phyloP scores from a whole-genome alignment of 2,113 vertebrate species.

The Tiliqua scincoides region DNA sequence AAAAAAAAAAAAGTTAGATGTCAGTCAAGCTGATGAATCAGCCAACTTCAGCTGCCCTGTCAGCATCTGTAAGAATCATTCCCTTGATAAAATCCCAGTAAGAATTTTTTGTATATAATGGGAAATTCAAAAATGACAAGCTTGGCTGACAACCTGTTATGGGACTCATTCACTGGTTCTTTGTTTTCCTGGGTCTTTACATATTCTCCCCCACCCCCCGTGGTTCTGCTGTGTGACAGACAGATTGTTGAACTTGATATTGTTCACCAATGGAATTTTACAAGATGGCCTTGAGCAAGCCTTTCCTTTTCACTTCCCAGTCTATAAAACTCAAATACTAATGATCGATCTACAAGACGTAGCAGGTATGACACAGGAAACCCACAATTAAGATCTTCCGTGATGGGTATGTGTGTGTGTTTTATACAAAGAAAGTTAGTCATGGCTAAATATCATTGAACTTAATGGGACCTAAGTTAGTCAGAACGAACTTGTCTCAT shows the following conservation, averaged over 20 bases:
- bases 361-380: too few relatives aligned
- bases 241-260: background rate
- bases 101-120: background rate
- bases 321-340: background rate
- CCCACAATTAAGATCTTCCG: too few relatives aligned
- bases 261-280: background rate
- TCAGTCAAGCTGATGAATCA: slow-evolving; percentile 18
- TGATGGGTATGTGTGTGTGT: too few relatives aligned
- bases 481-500: too few relatives aligned
- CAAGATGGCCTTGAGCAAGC: background rate
- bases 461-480: too few relatives aligned
- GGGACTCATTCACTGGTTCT: background rate
- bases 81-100: background rate
- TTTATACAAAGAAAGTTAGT: too few relatives aligned
- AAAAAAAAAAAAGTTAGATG: background rate
- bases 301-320: background rate
- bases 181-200: background rate
- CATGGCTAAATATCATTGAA: too few relatives aligned
- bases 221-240: background rate
- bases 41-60: background rate
- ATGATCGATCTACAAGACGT: background rate
- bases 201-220: too few relatives aligned
- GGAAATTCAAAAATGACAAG: background rate
- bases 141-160: fast-evolving
- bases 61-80: background rate